Evolutionary conservation across 2,888 invertebrate species (phyloP), one percentile per base, ranked within the genome.

Genomic region (Ctenicera cuprea): DNA sequence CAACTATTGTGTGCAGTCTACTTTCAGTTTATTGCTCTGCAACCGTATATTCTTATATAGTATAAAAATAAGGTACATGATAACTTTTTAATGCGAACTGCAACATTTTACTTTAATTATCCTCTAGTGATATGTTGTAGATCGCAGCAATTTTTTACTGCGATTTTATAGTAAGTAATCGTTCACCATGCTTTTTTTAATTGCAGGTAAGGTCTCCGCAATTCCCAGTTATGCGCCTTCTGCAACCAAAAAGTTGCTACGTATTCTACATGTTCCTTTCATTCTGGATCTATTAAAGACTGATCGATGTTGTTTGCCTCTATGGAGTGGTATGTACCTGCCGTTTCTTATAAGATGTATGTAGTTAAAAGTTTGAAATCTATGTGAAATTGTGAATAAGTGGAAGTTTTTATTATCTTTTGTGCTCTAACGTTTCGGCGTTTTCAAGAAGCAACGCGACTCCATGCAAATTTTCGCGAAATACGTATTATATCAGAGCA

Each of bases 401-500:
- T 3, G 33, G 33, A 9, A 33, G 33, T 33, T 33, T 9, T 33
- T 33, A 9, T 9, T 33, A 9, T 2, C 33, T 26, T 3, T 2
- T 26, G 26, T 16, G n/a, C 14, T 16, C 12, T 5, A 3, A 52
- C 12, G 22, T 26, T 14, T 9, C 30, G 5, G 5, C 33, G 5
- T 22, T 26, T n/a, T 54, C 8, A 54, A 54, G 54, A 54, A 54
- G 33, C 54, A n/a, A 33, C n/a, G 48, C 20, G 3, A 33, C 16
- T 77, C 79, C 79, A 82, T 82, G 82, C 82, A 83, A 81, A 83
- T 82, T 80, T 78, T 75, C 79, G 78, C 80, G 80, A 81, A 80
- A 82, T 82, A 82, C 81, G 82, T 80, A 80, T 83, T 69, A 65
- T 83, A 84, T 83, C 81, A 79, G 79, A 77, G 80, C 81, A 77